Base-by-base conservation (phyloP, 2,797 vertebrate genomes). In the Galaxias olidus region DNA sequence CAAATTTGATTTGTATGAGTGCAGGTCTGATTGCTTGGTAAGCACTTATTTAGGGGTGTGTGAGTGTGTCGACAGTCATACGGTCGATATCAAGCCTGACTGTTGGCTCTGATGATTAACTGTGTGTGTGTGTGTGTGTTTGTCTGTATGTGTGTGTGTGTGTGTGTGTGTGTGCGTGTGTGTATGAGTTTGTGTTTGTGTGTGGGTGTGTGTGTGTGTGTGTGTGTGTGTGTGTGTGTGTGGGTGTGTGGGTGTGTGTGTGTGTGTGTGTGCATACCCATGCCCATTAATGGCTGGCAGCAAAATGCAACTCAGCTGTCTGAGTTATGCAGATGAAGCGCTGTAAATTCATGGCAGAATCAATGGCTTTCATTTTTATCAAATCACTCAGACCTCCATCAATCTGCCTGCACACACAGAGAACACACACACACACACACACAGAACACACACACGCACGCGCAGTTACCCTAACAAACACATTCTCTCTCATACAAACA, bases 301-400 rank as follows among this genome's bases (percentile, higher is more conserved):
- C 75, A 82, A 89, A 81, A 82, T 87, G 89, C 89, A 88, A 89
- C 80, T 88, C 86, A 85, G 86, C 88, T 84, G 81, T 88, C 76
- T 87, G 79, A 87, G 81, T 84, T 89, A 92, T 91, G 89, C 73
- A 91, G 88, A 92, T 88, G 67, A 82, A 76, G 73, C 69, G 79
- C 89, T 89, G 88, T 92, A 90, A 91, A 91, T 91, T 91, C 87
- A 87, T 81, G 76, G 80, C 80, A 86, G 84, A 91, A 91, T 92
- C 90, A 90, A 90, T 92, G 88, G 79, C 86, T 88, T 90, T 91
- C 86, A 90, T 89, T 92, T 91, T 91, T 88, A 90, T 88, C 86
- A 88, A 87, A 89, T 90, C 89, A 88, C 86, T 85, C 87, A 89
- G 78, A 65, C 76, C 82, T 82, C 84, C 82, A 90, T 88, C 87